These are phyloP conservation scores for Malurus melanocephalus DNA, from an alignment of 2,113 vertebrate genomes.

Conservation along the genomic window DNA sequence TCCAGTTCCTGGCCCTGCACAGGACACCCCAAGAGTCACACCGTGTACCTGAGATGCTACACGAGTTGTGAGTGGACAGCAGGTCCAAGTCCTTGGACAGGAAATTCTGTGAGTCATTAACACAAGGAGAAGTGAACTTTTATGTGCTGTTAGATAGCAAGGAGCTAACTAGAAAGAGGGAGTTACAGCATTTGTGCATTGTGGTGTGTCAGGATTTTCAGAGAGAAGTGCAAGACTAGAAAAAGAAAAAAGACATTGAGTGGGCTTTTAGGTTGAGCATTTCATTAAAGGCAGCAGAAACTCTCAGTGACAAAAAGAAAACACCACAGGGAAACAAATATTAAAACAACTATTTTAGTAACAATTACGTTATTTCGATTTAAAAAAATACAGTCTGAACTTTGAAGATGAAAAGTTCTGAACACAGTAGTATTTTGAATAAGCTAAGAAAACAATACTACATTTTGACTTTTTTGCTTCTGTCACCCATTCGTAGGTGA, in stretches of 20 bases:
- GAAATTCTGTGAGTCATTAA: background rate
- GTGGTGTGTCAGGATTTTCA: background rate
- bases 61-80: background rate
- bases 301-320: background rate
- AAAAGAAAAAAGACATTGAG: background rate
- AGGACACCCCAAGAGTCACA: background rate
- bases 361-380: background rate
- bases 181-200: background rate
- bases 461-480: background rate
- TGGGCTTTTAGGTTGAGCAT: background rate
- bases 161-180: background rate
- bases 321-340: background rate
- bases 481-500: accelerated
- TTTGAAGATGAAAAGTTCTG: background rate
- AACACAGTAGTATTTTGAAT: background rate
- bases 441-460: background rate
- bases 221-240: background rate
- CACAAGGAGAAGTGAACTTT: background rate
- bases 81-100: background rate
- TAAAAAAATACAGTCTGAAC: too few relatives aligned
- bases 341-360: background rate
- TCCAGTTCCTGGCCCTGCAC: background rate
- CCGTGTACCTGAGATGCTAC: background rate
- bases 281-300: background rate
- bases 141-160: background rate